Percentiles rank a stretch among this genome's conserved stretches.
These are phyloP conservation scores for Drosophila littoralis DNA, from an alignment of 1,140 invertebrate species.

Conservation along the genomic window DNA sequence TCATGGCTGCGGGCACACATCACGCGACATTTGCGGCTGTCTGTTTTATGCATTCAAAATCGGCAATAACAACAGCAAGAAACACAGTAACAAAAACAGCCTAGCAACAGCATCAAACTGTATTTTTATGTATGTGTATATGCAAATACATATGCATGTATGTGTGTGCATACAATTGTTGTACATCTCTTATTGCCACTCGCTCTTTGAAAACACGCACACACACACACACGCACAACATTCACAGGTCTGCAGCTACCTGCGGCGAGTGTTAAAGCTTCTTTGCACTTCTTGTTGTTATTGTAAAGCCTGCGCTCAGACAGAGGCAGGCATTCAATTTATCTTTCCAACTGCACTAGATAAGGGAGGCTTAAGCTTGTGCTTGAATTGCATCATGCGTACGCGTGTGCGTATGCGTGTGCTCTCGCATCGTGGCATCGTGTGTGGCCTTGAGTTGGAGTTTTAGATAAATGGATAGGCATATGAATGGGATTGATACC, in stretches of 20 bases:
- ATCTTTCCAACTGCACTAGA: constrained; percentile 5
- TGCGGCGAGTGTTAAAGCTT: constrained; percentile 30
- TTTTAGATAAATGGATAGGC: constrained; percentile 22
- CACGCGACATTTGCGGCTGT: constrained; percentile 61
- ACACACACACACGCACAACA: not conserved
- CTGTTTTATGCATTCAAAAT: constrained; percentile 61
- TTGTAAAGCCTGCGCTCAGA: not conserved
- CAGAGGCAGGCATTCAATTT: not conserved
- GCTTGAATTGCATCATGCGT: constrained; percentile 48
- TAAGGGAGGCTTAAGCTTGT: constrained; percentile 6
- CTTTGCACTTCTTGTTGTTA: constrained; percentile 23
- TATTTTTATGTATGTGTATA: constrained; percentile 42
- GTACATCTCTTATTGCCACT: not conserved
- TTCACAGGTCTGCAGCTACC: constrained; percentile 9
- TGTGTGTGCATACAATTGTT: constrained; percentile 5
- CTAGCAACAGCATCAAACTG: constrained; percentile 64
- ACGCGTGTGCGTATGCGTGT: not conserved
- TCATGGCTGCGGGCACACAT: constrained; percentile 31
- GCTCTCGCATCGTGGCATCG: not conserved
- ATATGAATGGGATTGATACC: constrained; percentile 27
- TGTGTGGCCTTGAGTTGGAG: constrained; percentile 53
- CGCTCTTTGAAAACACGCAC: too few relatives aligned
- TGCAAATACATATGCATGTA: not conserved
- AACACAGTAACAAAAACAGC: constrained; percentile 55
- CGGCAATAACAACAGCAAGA: constrained; percentile 46